Percentiles rank a stretch among this genome's conserved stretches.
Conservation (phyloP, 2,797 vertebrate species). For the Telmatherina bonti region DNA sequence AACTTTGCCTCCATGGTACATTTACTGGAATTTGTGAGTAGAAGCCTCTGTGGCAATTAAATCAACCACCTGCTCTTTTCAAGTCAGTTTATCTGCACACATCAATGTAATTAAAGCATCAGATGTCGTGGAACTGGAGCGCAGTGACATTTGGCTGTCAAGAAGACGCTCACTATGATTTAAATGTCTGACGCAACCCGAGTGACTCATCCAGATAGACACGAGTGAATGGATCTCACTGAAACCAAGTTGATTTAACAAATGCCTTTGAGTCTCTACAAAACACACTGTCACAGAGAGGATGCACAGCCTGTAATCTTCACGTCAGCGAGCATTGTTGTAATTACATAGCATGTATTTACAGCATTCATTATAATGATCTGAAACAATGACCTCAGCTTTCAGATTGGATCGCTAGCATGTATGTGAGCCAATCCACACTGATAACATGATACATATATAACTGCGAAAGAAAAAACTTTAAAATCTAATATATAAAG, state of each 20-base stretch:
- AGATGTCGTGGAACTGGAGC: constrained; percentile 13
- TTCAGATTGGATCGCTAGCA: constrained; percentile 35
- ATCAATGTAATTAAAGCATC: constrained; percentile 38
- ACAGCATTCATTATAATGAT: constrained; percentile 21
- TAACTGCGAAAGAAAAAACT: background rate
- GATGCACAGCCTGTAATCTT: constrained; percentile 38
- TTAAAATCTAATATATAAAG: background rate
- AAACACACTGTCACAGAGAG: background rate
- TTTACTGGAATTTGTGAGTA: background rate
- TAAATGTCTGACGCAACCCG: constrained; percentile 5
- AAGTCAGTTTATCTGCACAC: constrained; percentile 17
- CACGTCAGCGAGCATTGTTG: constrained; percentile 34
- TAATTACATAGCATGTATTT: constrained; percentile 43
- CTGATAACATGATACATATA: background rate
- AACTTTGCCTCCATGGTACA: background rate
- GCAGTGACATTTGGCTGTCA: constrained; percentile 29
- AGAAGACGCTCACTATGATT: constrained; percentile 23
- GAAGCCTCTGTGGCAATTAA: background rate
- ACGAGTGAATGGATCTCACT: background rate
- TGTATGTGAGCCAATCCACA: constrained; percentile 12
- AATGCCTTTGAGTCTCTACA: background rate
- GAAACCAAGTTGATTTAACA: background rate
- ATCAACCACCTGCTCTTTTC: constrained; percentile 31
- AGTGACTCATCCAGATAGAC: background rate
- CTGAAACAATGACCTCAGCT: constrained; percentile 35